These are phyloP conservation scores for Cyprinodon variegatus DNA, from an alignment of 2,113 vertebrate genomes.

Conservation along the genomic window DNA sequence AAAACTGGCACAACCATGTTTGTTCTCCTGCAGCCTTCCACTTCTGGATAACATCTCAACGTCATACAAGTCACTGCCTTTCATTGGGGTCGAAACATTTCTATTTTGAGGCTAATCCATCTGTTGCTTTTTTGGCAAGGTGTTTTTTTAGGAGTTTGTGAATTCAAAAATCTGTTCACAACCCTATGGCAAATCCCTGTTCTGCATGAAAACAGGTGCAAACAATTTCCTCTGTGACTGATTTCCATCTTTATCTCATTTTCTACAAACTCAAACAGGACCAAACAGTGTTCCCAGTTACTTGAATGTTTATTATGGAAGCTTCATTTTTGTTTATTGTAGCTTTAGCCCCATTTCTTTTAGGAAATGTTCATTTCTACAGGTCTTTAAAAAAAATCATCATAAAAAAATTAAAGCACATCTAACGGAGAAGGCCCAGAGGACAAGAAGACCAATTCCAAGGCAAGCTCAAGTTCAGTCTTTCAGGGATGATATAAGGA, in stretches of 20 bases:
- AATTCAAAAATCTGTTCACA: slow-evolving; percentile 31
- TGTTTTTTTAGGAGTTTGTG: too few relatives aligned
- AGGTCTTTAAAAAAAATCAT: neutral
- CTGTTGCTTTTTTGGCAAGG: slow-evolving; percentile 27
- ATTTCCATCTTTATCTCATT: slow-evolving; percentile 7
- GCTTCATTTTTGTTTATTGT: neutral
- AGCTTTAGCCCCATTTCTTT: neutral
- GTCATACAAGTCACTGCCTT: too few relatives aligned
- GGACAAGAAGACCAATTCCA: neutral
- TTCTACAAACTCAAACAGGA: slow-evolving; percentile 20
- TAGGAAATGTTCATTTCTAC: neutral
- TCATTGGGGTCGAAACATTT: too few relatives aligned
- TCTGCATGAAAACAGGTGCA: slow-evolving; percentile 8
- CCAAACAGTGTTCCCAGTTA: slow-evolving; percentile 15
- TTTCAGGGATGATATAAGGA: neutral
- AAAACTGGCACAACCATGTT: too few relatives aligned
- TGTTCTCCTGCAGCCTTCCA: too few relatives aligned
- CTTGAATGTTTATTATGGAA: slow-evolving; percentile 4
- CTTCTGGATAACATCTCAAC: too few relatives aligned
- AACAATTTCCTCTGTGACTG: slow-evolving; percentile 24
- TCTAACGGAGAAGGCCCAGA: neutral
- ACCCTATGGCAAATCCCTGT: slow-evolving; percentile 15
- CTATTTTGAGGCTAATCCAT: slow-evolving; percentile 8
- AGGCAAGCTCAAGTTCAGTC: neutral
- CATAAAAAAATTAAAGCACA: neutral